Conservation (phyloP, 2,113 vertebrate species). For the Tringa solitaria region DNA sequence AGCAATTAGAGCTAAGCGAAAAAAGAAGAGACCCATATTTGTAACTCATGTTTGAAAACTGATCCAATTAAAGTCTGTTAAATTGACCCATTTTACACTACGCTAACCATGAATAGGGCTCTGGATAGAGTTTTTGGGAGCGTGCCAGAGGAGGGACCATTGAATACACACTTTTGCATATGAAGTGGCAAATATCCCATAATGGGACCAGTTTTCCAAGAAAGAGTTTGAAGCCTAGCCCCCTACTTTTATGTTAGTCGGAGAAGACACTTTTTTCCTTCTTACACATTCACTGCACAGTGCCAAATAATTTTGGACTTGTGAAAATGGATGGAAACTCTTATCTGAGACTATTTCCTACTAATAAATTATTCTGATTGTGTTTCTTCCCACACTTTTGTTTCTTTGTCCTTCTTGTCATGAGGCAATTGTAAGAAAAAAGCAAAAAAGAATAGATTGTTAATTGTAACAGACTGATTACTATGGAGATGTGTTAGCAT, state of each 20-base stretch:
- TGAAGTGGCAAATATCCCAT: slow-evolving; percentile 12
- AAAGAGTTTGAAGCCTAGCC: not conserved
- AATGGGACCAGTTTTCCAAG: not conserved
- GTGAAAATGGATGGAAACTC: not conserved
- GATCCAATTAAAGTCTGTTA: slow-evolving; percentile 59
- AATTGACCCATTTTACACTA: slow-evolving; percentile 61
- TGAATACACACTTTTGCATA: slow-evolving; percentile 33
- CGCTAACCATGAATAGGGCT: slow-evolving; percentile 42
- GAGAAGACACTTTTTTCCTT: not conserved
- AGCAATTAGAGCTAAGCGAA: slow-evolving; percentile 44
- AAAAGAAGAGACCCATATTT: slow-evolving; percentile 49
- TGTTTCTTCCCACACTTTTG: not conserved
- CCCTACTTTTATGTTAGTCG: not conserved
- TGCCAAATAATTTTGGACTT: not conserved
- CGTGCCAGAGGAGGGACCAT: slow-evolving; percentile 26
- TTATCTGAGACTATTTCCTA: not conserved
- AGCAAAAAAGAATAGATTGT: not conserved
- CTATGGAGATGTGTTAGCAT: not conserved
- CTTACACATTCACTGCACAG: not conserved
- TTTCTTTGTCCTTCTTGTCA: not conserved
- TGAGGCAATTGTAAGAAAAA: not conserved
- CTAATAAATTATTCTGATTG: not conserved
- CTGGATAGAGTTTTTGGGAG: slow-evolving; percentile 29
- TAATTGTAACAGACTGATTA: slow-evolving; percentile 5
- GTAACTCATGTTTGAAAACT: slow-evolving; percentile 60